These are phyloP conservation scores for Ametastegia equiseti DNA, from an alignment of 2,888 invertebrate species.

Conservation along the genomic window DNA sequence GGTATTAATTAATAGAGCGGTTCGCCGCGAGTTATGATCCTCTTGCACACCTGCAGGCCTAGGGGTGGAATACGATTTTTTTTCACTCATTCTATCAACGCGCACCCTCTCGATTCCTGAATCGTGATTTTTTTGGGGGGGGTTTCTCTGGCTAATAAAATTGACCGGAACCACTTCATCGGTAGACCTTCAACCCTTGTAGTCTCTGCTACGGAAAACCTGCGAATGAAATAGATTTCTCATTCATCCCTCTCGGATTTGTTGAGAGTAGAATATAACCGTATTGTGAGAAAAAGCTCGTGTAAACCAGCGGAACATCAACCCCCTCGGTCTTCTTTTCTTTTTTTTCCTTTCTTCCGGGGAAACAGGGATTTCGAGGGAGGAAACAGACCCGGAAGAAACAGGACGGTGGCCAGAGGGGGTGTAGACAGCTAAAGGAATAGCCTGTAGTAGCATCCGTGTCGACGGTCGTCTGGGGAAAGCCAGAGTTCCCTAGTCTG, in stretches of 20 bases:
- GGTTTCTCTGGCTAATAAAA: too few species aligned
- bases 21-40: conserved; percentile 12
- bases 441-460: conserved; percentile 51
- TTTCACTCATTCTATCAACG: conserved; percentile 22
- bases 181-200: too few species aligned
- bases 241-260: background rate
- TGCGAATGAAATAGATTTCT: background rate
- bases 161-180: too few species aligned
- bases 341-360: conserved; percentile 27
- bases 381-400: conserved; percentile 24
- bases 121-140: too few species aligned
- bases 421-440: conserved; percentile 50
- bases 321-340: background rate
- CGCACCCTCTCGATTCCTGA: too few species aligned
- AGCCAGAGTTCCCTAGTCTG: conserved; percentile 48
- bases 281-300: background rate
- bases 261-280: background rate
- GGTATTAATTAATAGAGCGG: conserved; percentile 25
- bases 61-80: background rate
- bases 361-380: conserved; percentile 24
- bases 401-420: conserved; percentile 51
- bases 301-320: background rate
- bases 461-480: conserved; percentile 59
- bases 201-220: too few species aligned
- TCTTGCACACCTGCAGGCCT: background rate